Base-by-base conservation (phyloP, 2,113 vertebrate genomes). In the Alouatta palliata region DNA sequence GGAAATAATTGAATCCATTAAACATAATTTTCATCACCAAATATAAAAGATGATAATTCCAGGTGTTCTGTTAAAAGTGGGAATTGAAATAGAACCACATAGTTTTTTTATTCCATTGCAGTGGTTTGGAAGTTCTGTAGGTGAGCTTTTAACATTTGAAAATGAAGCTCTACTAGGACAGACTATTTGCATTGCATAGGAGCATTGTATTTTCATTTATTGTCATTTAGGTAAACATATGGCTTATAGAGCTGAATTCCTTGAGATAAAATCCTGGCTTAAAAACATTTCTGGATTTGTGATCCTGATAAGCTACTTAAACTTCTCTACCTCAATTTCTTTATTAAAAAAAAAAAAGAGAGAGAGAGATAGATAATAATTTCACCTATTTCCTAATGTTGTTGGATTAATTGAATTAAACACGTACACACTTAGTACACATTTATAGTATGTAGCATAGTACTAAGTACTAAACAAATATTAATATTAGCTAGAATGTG, bases 1-100 rank as follows among this genome's bases (percentile, higher is more conserved):
- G 37, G 13, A 93, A 90, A 73, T 86, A 75, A 80, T 71, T 47
- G 19, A 95, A 89, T 83, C 8, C 9, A 54, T 83, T 93, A 66
- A 94, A 93, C 32, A 58, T 84, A 2, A 47, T 83, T 94, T 95
- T 95, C 43, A 93, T 54, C 16, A 45, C n/a, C 45, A 90, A 71
- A n/a, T 76, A 58, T 32, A 71, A 89, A 94, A 94, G 25, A 25
- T 95, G 49, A 75, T 80, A 71, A 84, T 77, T 43, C 2, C 5
- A 87, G 37, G 23, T 52, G 35, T 91, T 49, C 45, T 76, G 11
- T 81, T 88, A 82, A 92, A 92, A 27, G 23, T 86, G 49, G 82
- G 70, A 80, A 80, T 66, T 87, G 82, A 94, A 87, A 70, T 47
- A 87, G 58, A 86, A 40, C 40, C 86, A 17, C 3, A 81, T 54